A percentile compares a stretch with the other conserved stretches of the same genome.
These are phyloP conservation scores for Neopipo cinnamomea DNA, from an alignment of 2,113 vertebrate species.

Conservation along the genomic window DNA sequence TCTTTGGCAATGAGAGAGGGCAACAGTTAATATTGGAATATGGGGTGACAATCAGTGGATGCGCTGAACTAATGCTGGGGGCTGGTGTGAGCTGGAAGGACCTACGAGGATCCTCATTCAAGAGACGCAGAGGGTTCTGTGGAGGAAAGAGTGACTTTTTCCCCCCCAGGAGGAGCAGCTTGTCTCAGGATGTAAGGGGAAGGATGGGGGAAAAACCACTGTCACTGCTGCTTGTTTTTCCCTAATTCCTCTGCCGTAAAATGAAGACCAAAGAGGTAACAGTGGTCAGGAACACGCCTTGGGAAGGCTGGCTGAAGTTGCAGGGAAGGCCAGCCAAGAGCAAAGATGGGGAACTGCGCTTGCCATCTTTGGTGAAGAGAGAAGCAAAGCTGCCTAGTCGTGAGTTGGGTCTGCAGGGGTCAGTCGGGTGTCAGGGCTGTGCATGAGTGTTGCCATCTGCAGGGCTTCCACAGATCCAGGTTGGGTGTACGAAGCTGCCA, in stretches of 20 bases:
- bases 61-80: not conserved
- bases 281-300: fast-evolving
- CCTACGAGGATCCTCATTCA: not conserved
- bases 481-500: not conserved
- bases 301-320: not conserved
- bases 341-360: not conserved
- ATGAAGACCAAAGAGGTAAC: fast-evolving
- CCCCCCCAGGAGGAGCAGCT: not conserved
- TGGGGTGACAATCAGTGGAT: not conserved
- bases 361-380: not conserved
- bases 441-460: not conserved
- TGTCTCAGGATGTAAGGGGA: not conserved
- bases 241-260: not conserved
- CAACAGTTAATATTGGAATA: not conserved
- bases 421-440: not conserved
- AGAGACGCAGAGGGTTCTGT: not conserved
- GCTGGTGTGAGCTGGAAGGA: not conserved
- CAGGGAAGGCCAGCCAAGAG: not conserved
- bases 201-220: not conserved
- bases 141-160: not conserved
- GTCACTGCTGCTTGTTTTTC: not conserved
- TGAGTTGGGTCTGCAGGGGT: not conserved
- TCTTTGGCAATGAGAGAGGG: not conserved
- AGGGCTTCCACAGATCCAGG: not conserved
- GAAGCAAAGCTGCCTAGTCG: not conserved